Conservation (phyloP, 1,140 invertebrate species). For the Anthonomus grandis region DNA sequence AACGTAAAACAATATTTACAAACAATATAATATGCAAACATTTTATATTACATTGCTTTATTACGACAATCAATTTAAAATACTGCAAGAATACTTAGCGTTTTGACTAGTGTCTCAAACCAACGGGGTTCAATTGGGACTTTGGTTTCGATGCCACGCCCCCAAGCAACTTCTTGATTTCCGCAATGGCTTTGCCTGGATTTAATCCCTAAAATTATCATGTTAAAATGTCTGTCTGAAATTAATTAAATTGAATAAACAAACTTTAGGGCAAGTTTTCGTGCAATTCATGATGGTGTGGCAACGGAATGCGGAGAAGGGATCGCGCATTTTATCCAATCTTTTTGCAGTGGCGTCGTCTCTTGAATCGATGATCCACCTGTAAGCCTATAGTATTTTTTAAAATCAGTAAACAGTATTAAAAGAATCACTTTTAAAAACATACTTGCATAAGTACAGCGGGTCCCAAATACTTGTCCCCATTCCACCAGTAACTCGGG, state of each 20-base stretch:
- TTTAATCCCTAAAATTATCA: constrained; percentile 75
- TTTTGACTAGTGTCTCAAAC: too few relatives aligned
- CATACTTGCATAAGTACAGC: constrained; percentile 89
- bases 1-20: too few relatives aligned
- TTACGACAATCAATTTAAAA: too few relatives aligned
- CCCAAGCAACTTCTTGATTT: constrained; percentile 90
- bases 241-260: neutral
- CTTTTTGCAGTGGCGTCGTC: constrained; percentile 65
- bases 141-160: constrained; percentile 76
- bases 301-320: constrained; percentile 71
- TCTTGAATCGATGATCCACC: constrained; percentile 76
- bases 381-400: constrained; percentile 53
- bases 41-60: too few relatives aligned
- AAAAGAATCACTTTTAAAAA: neutral
- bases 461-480: constrained; percentile 93
- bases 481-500: constrained; percentile 98
- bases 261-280: constrained; percentile 70
- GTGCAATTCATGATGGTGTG: constrained; percentile 83
- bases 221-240: neutral
- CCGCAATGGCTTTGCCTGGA: constrained; percentile 91
- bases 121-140: constrained; percentile 59
- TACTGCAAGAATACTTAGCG: too few relatives aligned
- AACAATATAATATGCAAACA: too few relatives aligned
- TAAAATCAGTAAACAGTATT: constrained; percentile 7
- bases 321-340: constrained; percentile 64